Evolutionary conservation across 1,140 invertebrate genomes (phyloP).

Genomic region (Pantala flavescens): DNA sequence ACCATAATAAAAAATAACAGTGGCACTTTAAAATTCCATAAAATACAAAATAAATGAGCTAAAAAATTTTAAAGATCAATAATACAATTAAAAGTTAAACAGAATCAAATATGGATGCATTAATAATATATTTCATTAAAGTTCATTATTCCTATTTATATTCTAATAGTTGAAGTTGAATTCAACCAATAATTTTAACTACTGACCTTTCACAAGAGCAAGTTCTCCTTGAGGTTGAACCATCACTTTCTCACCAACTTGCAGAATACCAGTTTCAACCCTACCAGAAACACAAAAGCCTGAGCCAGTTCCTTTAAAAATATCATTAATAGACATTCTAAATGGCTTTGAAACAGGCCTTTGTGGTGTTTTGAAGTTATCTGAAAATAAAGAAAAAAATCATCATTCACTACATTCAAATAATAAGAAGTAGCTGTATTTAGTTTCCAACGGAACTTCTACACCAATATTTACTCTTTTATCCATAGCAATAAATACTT

Average conservation of each 20-base stretch:
- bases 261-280: constrained; percentile 82
- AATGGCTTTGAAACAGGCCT: constrained; percentile 81
- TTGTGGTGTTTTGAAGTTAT: constrained; percentile 72
- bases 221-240: constrained; percentile 76
- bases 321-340: constrained; percentile 84
- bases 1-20: not conserved
- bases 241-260: constrained; percentile 74
- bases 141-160: too few species aligned
- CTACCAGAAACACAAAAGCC: constrained; percentile 80
- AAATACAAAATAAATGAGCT: not conserved
- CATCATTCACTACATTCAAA: constrained; percentile 8
- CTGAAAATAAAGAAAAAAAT: constrained; percentile 33
- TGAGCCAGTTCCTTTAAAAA: constrained; percentile 84
- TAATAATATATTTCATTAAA: too few species aligned
- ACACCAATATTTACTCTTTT: too few species aligned
- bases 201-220: constrained; percentile 57
- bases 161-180: too few species aligned
- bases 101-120: too few species aligned
- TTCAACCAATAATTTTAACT: too few species aligned
- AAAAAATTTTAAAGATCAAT: too few species aligned
- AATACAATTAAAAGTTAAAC: too few species aligned
- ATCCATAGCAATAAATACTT: too few species aligned
- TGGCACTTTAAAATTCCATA: not conserved
- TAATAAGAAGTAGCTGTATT: too few species aligned
- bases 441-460: too few species aligned